A percentile compares a stretch with the other conserved stretches of the same genome.
Conservation (phyloP, 2,888 invertebrate genomes). For the Perizoma affinitatum region DNA sequence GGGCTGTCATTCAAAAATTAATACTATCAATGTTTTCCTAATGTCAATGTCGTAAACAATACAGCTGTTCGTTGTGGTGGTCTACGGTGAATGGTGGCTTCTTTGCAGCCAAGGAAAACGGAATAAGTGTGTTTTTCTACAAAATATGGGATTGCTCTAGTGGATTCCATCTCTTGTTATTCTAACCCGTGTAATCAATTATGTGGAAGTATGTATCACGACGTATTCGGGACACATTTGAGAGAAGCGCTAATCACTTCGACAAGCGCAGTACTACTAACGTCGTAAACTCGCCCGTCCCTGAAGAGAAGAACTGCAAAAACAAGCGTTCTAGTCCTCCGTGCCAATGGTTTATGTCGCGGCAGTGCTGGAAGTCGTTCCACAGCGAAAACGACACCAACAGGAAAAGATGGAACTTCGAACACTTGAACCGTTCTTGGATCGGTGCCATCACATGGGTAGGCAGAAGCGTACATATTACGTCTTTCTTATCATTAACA, state of each 20-base stretch:
- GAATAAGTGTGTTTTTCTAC: too few relatives aligned
- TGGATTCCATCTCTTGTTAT: background rate
- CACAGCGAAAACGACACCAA: constrained; percentile 62
- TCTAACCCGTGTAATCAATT: constrained; percentile 30
- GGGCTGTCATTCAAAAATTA: too few relatives aligned
- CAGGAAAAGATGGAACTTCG: constrained; percentile 71
- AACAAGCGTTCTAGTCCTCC: constrained; percentile 41
- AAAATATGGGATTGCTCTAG: constrained; percentile 32
- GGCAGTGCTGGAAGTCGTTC: constrained; percentile 56
- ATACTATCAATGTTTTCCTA: too few relatives aligned
- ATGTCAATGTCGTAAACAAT: too few relatives aligned
- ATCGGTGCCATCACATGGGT: constrained; percentile 83
- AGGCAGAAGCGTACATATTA: constrained; percentile 36
- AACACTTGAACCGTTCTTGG: constrained; percentile 73
- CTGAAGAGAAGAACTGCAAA: constrained; percentile 53
- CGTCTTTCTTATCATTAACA: background rate
- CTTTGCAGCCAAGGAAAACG: too few relatives aligned
- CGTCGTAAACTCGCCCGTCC: constrained; percentile 57
- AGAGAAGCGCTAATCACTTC: constrained; percentile 76
- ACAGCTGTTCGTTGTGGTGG: too few relatives aligned
- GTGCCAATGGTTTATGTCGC: constrained; percentile 59
- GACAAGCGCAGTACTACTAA: constrained; percentile 74
- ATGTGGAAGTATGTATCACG: constrained; percentile 85
- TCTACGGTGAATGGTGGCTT: too few relatives aligned
- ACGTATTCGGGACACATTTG: constrained; percentile 77